Percentiles rank a stretch among this genome's conserved stretches.
Conservation (phyloP, 2,797 vertebrate species). For the Onychomys arenicola region DNA sequence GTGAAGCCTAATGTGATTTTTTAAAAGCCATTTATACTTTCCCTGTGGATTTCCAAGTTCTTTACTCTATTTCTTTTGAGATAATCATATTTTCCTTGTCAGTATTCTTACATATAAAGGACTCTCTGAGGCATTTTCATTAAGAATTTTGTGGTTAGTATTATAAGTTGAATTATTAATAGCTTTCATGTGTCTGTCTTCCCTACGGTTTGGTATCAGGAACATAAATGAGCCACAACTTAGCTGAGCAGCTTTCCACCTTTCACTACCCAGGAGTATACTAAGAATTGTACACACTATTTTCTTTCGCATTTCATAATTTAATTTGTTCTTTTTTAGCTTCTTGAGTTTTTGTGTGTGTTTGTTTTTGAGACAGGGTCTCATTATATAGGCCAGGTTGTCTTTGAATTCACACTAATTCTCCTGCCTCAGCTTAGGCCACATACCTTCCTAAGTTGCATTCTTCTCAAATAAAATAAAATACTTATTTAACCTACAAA, state of each 20-base stretch:
- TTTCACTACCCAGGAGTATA: not conserved
- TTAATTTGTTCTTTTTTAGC: slow-evolving; percentile 2
- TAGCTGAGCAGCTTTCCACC: not conserved
- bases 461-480: slow-evolving; percentile 54
- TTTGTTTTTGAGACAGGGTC: not conserved
- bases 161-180: slow-evolving; percentile 17
- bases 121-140: slow-evolving; percentile 27
- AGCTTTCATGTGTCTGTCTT: slow-evolving; percentile 17
- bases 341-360: not conserved
- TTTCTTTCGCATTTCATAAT: not conserved
- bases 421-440: not conserved
- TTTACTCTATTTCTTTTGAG: slow-evolving; percentile 5
- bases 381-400: not conserved
- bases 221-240: not conserved
- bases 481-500: not conserved
- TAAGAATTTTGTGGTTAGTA: slow-evolving; percentile 42
- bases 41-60: slow-evolving; percentile 5
- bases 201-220: not conserved
- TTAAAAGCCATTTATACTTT: not conserved
- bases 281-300: not conserved
- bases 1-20: not conserved
- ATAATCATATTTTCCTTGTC: slow-evolving; percentile 17
- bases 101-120: slow-evolving; percentile 7
- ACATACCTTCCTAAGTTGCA: not conserved
- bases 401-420: not conserved